Base-by-base conservation (phyloP, 2,797 vertebrate species). In the Phataginus tetradactyla region DNA sequence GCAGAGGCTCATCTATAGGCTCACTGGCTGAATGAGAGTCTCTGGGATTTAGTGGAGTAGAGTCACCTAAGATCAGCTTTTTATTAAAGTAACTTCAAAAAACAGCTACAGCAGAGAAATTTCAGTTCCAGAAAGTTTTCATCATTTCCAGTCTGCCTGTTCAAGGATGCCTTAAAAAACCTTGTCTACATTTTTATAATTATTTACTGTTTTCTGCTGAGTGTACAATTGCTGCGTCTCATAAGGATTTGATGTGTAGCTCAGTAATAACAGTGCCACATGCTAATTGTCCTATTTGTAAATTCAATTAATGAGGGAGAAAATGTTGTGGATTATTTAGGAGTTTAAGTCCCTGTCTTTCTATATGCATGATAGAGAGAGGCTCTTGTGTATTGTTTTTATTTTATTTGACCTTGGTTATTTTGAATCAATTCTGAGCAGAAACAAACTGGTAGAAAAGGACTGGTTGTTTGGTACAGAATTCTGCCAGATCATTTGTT, bases 301-400 rank as follows among this genome's bases (percentile, higher is more conserved):
- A 98, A 96, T 98, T 96, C 88, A 97, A 45, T 94, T 96, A 97
- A 95, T 90, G 91, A 96, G 15, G 57, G 85, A 23, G 84, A 96
- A 96, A 97, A 94, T 84, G 14, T 39, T 81, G 42, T 72, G 89
- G 37, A 61, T 80, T 95, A 92, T 91, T 89, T 88, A 88, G 69
- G 61, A 17, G 71, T 89, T 95, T 93, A 49, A 66, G 69, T 39
- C 18, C 2, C 83, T 84, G 49, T 34, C 57, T 49, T 39, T n/a
- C 59, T 57, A 91, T 96, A 53, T 23, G 20, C 55, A 5, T 92
- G 91, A 57, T 61, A 84, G 18, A 49, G 21, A 87, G 45, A 94
- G 37, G 42, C 42, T 87, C 53, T 66, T 72, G 3, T 51, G 23
- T 45, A 14, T 61, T 7, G 6, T 34, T 88, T 92, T 83, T 55